phyloP scores from a whole-genome alignment of 2,797 vertebrate species.

The Gymnodraco acuticeps region DNA sequence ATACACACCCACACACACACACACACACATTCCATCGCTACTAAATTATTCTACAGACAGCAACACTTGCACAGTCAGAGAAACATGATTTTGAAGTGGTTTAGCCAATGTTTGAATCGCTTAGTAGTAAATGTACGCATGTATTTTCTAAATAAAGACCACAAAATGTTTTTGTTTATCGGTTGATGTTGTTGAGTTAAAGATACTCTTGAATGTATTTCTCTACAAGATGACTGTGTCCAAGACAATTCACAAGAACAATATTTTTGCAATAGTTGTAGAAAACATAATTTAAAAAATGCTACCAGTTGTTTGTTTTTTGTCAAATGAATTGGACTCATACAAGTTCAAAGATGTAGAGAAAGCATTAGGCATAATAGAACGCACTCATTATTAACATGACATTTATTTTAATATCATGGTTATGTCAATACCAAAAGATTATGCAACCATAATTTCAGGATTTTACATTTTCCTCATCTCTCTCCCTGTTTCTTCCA shows the following conservation, averaged over 20 bases:
- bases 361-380: too few relatives aligned
- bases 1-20: conserved; percentile 1
- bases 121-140: background rate
- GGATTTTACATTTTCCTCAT: background rate
- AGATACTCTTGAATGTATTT: background rate
- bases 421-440: too few relatives aligned
- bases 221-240: too few relatives aligned
- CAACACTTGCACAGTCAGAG: background rate
- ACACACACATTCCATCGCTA: too few relatives aligned
- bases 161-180: background rate
- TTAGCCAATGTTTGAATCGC: background rate
- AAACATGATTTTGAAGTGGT: background rate
- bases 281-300: too few relatives aligned
- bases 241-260: too few relatives aligned
- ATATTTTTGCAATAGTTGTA: too few relatives aligned
- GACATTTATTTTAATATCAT: too few relatives aligned
- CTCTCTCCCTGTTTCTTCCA: background rate
- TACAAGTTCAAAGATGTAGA: too few relatives aligned
- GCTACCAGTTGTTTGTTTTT: too few relatives aligned
- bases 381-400: too few relatives aligned
- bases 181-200: background rate
- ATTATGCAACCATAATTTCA: background rate
- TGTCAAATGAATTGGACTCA: too few relatives aligned
- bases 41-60: background rate
- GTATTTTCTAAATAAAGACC: background rate